Evolutionary conservation across 2,113 vertebrate genomes (phyloP).

Genomic region (Hipposideros armiger): DNA sequence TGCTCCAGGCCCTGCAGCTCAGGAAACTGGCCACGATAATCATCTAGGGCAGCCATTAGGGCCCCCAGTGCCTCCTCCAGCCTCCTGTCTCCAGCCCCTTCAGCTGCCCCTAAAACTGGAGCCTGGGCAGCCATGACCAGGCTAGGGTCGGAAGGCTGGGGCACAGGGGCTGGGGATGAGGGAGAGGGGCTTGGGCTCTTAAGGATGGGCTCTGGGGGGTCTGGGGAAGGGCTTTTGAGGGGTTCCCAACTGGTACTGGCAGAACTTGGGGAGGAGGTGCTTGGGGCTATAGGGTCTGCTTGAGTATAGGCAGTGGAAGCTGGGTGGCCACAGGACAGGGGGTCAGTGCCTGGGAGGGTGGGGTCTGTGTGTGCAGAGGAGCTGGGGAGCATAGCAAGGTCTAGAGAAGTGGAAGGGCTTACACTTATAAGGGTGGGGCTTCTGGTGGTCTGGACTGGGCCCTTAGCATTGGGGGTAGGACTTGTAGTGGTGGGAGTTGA

Average conservation of each 20-base stretch:
- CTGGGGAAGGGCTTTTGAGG: not conserved
- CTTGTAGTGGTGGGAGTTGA: slow-evolving; percentile 34
- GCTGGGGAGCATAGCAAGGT: not conserved
- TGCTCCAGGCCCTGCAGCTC: slow-evolving; percentile 95
- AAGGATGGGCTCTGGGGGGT: not conserved
- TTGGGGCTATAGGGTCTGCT: not conserved
- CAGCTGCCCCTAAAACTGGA: slow-evolving; percentile 58
- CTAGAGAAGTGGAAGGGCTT: slow-evolving; percentile 31
- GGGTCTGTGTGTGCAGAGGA: not conserved
- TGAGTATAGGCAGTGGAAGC: slow-evolving; percentile 28
- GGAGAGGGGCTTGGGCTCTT: slow-evolving; percentile 34
- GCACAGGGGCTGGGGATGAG: not conserved
- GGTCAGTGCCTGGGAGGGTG: not conserved
- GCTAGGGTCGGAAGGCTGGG: slow-evolving; percentile 57
- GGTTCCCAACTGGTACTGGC: slow-evolving; percentile 39
- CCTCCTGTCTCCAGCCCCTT: slow-evolving; percentile 84
- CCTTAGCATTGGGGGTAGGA: not conserved
- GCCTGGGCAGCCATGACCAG: slow-evolving; percentile 30
- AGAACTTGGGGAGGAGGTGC: not conserved
- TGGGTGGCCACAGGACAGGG: not conserved
- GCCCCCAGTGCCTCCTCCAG: slow-evolving; percentile 92
- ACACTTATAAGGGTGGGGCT: not conserved
- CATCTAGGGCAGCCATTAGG: slow-evolving; percentile 93
- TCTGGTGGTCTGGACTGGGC: slow-evolving; percentile 33
- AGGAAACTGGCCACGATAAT: slow-evolving; percentile 97